Evolutionary conservation across 92 coral and sea anemone species (phyloP).

Genomic region (Phenganax marumi): DNA sequence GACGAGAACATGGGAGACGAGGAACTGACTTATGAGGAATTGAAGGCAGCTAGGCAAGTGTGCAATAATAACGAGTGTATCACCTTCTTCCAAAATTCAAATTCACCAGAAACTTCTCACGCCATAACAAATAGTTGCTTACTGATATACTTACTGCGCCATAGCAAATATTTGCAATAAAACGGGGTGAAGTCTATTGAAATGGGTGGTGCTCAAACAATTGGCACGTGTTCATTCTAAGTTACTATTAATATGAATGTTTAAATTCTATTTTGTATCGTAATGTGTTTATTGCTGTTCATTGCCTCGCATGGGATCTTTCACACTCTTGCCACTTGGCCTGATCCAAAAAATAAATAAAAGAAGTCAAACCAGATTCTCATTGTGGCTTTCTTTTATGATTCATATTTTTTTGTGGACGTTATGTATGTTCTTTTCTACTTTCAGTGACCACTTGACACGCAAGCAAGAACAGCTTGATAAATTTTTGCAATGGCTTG

Average conservation of each 20-base stretch:
- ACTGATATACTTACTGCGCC: too few relatives aligned
- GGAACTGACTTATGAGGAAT: constrained; percentile 29
- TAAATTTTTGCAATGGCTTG: constrained; percentile 29
- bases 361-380: neutral
- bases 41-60: constrained; percentile 27
- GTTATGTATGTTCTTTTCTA: neutral
- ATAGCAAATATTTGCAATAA: too few relatives aligned
- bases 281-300: too few relatives aligned
- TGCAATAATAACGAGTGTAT: neutral
- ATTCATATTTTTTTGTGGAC: neutral
- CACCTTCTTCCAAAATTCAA: neutral
- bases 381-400: neutral
- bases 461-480: constrained; percentile 18
- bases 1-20: constrained; percentile 32
- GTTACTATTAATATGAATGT: too few relatives aligned
- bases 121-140: too few relatives aligned
- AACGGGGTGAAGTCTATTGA: too few relatives aligned
- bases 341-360: neutral
- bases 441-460: constrained; percentile 18
- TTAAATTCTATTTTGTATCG: too few relatives aligned
- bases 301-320: neutral
- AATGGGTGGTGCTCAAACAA: too few relatives aligned
- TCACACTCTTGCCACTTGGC: too few relatives aligned
- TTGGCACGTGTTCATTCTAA: too few relatives aligned
- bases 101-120: too few relatives aligned